Base-by-base conservation (phyloP, 2,113 vertebrate genomes). In the Crotalus tigris region DNA sequence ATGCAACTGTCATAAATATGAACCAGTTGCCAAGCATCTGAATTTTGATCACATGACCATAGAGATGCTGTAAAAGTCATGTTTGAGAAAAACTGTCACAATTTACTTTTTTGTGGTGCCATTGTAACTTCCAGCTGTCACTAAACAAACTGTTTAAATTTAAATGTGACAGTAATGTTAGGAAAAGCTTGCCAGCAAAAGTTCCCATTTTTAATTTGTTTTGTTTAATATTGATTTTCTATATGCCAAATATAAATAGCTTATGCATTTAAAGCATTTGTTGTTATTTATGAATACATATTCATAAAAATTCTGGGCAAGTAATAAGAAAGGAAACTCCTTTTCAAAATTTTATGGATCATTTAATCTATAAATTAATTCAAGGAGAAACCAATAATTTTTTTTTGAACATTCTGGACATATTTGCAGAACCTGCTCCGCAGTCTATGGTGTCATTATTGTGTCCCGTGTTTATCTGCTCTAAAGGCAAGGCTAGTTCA, bases 121-220 rank as follows among this genome's bases (percentile, higher is more conserved):
- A 61, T 61, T 61, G 59, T 61, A 61, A 61, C 24, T 61, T 61
- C 1, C 59, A 61, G 11, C 24, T 29, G 10, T 29, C 10, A 61
- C 59, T 26, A 61, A 61, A 61, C 59, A 11, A 61, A 61, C 59
- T 61, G 9, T 10, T 29, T 75, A 75, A 75, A 33, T 24, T 51
- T 55, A 46, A 55, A 75, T 54, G 9, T 89, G 4, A 13, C 21
- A 39, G 6, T 88, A 29, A 33, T 46, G 15, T 55, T 54, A 55
- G 51, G 49, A 93, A 64, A 2, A n/a, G 9, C 33, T 58, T 75
- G 39, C 69, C 91, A 7, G n/a, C 85, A 81, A 94, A 93, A 91
- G 3, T 59, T n/a, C 15, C 24, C 26, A 58, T 5, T 81, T 93
- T 89, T 7, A 12, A 94, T 58, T 87, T 92, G 54, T 53, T 3